Percentiles rank a stretch among this genome's conserved stretches.
Conservation (phyloP, 2,113 vertebrate genomes). For the Phyllostomus hastatus region DNA sequence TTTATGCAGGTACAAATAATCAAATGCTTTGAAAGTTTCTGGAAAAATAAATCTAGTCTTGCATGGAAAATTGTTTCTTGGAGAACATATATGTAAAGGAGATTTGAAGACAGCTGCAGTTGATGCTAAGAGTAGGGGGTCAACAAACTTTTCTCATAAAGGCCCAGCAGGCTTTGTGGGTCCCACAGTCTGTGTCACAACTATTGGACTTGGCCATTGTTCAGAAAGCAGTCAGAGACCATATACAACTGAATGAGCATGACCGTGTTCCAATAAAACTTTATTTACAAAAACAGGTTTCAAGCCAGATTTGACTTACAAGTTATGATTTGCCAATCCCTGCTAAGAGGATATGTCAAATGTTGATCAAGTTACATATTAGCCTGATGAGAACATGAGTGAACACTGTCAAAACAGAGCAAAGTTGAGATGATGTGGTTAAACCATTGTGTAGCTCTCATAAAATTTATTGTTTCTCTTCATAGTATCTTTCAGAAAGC, state of each 20-base stretch:
- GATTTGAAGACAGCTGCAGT: background rate
- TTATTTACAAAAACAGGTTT: background rate
- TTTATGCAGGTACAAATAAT: background rate
- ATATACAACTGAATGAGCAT: background rate
- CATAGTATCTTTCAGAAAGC: background rate
- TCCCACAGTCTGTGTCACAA: background rate
- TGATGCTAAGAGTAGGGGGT: background rate
- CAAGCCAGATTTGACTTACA: background rate
- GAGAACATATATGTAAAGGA: background rate
- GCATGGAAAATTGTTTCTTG: background rate
- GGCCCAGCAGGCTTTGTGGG: background rate
- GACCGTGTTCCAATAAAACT: background rate
- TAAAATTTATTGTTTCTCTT: background rate
- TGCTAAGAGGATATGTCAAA: background rate
- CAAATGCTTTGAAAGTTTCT: background rate
- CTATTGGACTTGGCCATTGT: background rate
- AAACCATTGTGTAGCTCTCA: background rate
- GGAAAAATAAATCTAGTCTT: background rate
- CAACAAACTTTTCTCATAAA: background rate
- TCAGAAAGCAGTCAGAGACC: background rate
- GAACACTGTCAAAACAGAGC: background rate
- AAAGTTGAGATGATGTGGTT: background rate
- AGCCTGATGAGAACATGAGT: background rate
- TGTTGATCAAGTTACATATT: background rate
- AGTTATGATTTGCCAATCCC: background rate